Evolutionary conservation across 2,797 vertebrate species (phyloP), one percentile per base, ranked within the genome.

Genomic region (Emys orbicularis): DNA sequence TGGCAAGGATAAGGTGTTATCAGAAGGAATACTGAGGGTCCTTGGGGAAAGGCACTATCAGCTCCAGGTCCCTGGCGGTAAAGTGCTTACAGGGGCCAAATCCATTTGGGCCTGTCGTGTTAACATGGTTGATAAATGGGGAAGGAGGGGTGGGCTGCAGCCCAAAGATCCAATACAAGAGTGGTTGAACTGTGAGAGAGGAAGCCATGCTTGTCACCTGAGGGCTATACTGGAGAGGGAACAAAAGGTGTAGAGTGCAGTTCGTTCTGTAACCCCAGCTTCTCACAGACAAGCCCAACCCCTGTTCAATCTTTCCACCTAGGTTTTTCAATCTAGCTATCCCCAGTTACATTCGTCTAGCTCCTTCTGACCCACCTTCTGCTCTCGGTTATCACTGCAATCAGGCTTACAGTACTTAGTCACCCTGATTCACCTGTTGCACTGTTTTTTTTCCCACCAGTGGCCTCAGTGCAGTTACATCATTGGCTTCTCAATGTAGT

Each of bases 401-500:
- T 61, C 41, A 47, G 41, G 41, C 11, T 34, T 50, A 49, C 47
- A 77, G 44, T 29, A 16, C 25, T 76, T 44, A 16, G 53, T 13
- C 11, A 4, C 34, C 34, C 59, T 76, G 1, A 0, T 76, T 4
- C 56, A 86, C 12, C 18, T 53, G 0, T 13, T 50, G 77, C 16
- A 0, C 6, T n/a, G 2, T 34, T 34, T 95, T 68, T 61, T 44
- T 50, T 34, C 4, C 4, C 31, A 31, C 29, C 59, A 31, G 6
- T 34, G 59, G 13, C 29, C 13, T 68, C 61, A 68, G 61, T 19
- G 34, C 34, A 37, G 61, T 68, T 19, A 68, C 61, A 85, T n/a
- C 44, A 12, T 23, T 37, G 47, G 21, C 81, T 77, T 88, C 41
- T 88, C 37, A 81, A 72, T 6, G 18, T 1, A 6, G 2, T 23